Evolutionary conservation across 2,797 vertebrate species (phyloP).

Genomic region (Synanceia verrucosa): DNA sequence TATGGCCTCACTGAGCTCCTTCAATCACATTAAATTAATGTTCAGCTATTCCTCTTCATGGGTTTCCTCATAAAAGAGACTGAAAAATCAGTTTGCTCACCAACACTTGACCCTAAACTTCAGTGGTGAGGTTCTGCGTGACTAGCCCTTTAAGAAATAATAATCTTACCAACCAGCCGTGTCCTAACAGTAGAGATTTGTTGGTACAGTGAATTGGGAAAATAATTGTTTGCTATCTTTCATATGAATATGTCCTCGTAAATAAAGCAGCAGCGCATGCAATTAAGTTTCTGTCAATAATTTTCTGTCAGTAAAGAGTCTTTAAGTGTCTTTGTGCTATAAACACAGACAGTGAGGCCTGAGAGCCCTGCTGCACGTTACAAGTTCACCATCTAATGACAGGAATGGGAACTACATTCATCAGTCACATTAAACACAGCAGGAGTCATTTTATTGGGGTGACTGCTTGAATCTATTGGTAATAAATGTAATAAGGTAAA

Average conservation of each 20-base stretch:
- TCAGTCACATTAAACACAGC: background rate
- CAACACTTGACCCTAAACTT: background rate
- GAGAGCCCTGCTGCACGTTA: background rate
- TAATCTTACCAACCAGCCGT: background rate
- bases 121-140: background rate
- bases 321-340: conserved; percentile 27
- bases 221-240: too few species aligned
- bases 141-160: background rate
- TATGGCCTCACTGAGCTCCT: too few species aligned
- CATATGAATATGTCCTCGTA: background rate
- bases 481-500: background rate
- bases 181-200: background rate
- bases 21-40: background rate
- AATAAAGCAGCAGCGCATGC: background rate
- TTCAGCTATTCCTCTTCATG: too few species aligned
- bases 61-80: too few species aligned
- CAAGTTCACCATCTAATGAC: conserved; percentile 45
- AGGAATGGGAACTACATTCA: conserved; percentile 1
- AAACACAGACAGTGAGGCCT: conserved; percentile 17
- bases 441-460: background rate
- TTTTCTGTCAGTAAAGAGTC: conserved; percentile 38
- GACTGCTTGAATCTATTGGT: background rate
- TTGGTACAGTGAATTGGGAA: background rate
- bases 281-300: background rate
- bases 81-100: background rate